These are phyloP conservation scores for Pseudochirops corinnae DNA, from an alignment of 2,797 vertebrate genomes.

Conservation along the genomic window DNA sequence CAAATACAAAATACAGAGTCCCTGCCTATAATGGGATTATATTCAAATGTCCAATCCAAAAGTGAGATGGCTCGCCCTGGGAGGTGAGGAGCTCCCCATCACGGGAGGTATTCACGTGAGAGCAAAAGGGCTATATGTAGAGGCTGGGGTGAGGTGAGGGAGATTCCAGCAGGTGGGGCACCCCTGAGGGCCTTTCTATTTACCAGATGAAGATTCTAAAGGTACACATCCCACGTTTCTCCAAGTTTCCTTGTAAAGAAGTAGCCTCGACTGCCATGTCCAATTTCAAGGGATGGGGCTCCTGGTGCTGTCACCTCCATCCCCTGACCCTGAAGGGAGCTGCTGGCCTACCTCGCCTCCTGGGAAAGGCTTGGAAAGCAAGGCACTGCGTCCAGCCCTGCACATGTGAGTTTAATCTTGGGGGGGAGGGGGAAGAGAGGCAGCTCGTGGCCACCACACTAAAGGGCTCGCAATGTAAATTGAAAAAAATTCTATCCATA, in stretches of 20 bases:
- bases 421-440: slow-evolving; percentile 85
- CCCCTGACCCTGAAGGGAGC: slow-evolving; percentile 86
- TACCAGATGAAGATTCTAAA: not conserved
- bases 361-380: slow-evolving; percentile 82
- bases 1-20: not conserved
- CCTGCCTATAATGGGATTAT: not conserved
- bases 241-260: not conserved
- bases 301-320: slow-evolving; percentile 71
- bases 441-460: slow-evolving; percentile 90
- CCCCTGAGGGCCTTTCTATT: not conserved
- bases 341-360: slow-evolving; percentile 88
- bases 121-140: not conserved
- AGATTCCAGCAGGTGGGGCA: not conserved
- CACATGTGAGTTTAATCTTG: slow-evolving; percentile 91
- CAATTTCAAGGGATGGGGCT: slow-evolving; percentile 56
- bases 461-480: slow-evolving; percentile 91
- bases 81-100: not conserved
- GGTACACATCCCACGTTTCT: not conserved
- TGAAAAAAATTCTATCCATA: slow-evolving; percentile 93
- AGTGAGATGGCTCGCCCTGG: not conserved
- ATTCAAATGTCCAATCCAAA: not conserved
- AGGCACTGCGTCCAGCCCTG: slow-evolving; percentile 72
- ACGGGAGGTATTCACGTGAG: not conserved
- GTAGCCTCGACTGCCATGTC: not conserved
- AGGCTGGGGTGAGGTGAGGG: not conserved